Base-by-base conservation (phyloP, 2,797 vertebrate genomes). In the Hypotaenidia philippensis region DNA sequence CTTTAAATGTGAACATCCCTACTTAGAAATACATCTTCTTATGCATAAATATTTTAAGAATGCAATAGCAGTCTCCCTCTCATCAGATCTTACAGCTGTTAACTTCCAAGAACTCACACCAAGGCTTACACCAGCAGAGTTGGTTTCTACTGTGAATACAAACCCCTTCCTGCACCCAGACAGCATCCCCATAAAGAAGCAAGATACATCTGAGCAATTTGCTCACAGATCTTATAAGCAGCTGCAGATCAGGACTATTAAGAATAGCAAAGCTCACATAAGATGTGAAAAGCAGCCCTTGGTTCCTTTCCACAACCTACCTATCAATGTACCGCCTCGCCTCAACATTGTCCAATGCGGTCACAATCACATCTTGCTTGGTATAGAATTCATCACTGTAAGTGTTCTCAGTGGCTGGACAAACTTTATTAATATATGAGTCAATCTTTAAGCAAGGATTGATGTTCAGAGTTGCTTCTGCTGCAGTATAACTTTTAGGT, bases 251-350 rank as follows among this genome's bases (percentile, higher is more conserved):
- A 44, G 36, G 16, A 87, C 47, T 23, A 76, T 32, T 52, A 64
- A 59, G 27, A 55, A 66, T 65, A 70, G 38, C 57, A 78, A 32
- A 76, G n/a, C n/a, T 63, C 10, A 21, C 19, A 7, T 5, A 61
- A 57, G 25, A 78, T 0, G 0, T 15, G 3, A 81, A 84, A 56
- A 83, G 16, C 14, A 83, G 49, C 2, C 31, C n/a, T 40, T 5
- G 11, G 31, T 31, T 87, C 65, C 53, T 93, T 94, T 94, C 80
- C 41, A 87, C 63, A 40, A 78, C 96, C 74, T 93, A 99, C 99
- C 99, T 99, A 98, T 99, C 99, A 74, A 99, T 99, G 10, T 99
- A 99, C 99, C 99, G 98, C 74, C 99, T 98, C 74, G 99, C 99
- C 98, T 99, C 99, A 94, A 99, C 99, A 9, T 99, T 99, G 98